These are phyloP conservation scores for Lasius fuliginosus DNA, from an alignment of 2,888 invertebrate genomes.

Conservation along the genomic window DNA sequence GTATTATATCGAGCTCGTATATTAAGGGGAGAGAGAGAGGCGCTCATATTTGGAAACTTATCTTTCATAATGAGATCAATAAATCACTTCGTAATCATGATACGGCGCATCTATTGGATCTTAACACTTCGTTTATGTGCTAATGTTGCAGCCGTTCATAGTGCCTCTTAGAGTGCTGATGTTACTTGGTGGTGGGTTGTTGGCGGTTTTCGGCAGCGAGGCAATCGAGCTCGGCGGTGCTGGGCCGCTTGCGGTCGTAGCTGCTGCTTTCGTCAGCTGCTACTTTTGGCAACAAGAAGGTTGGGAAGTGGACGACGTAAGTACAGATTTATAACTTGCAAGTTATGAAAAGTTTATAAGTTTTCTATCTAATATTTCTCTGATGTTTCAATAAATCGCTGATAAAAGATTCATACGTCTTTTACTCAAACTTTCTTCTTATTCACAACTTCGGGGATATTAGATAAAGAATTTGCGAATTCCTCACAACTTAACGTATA, in stretches of 20 bases:
- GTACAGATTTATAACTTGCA: constrained; percentile 69
- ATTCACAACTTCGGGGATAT: not conserved
- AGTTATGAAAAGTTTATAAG: not conserved
- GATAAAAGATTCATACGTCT: not conserved
- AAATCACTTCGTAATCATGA: constrained; percentile 49
- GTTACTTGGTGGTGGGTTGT: constrained; percentile 93
- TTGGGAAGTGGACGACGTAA: constrained; percentile 93
- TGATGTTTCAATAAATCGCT: not conserved
- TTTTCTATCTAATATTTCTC: not conserved
- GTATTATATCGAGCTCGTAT: not conserved
- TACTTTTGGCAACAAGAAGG: constrained; percentile 94
- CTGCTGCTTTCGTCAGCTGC: constrained; percentile 93
- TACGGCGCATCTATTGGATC: not conserved
- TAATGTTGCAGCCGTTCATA: constrained; percentile 89
- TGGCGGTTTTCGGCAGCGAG: constrained; percentile 96
- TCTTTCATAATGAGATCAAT: constrained; percentile 46
- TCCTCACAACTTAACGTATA: not conserved
- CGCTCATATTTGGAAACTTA: constrained; percentile 34
- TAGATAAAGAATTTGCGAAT: not conserved
- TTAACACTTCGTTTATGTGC: constrained; percentile 56
- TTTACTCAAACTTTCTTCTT: not conserved
- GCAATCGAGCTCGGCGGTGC: constrained; percentile 91
- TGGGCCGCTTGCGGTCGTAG: constrained; percentile 94
- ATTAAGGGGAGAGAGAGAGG: not conserved
- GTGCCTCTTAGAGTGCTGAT: constrained; percentile 93